Base-by-base conservation (phyloP, 1,140 invertebrate species). In the Megathymus violae region DNA sequence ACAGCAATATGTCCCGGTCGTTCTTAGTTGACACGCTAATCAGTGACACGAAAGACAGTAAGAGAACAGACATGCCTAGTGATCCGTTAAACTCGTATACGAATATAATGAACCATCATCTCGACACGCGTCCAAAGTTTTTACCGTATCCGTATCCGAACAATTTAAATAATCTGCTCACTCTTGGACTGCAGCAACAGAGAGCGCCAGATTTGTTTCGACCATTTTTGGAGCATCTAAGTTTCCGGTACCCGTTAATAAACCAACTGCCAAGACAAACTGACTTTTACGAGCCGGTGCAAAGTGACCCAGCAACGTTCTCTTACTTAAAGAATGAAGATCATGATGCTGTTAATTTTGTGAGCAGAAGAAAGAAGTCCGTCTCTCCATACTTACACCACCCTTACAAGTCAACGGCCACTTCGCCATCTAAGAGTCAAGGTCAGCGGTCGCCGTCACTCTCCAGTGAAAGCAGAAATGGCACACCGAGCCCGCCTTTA, bases 21-120 rank as follows among this genome's bases (percentile, higher is more conserved):
- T 96, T 96, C 75, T 80, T 95, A 41, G 94, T 96, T 75, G 95
- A 96, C 73, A 95, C 95, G 10, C 79, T 96, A 22, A 95, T 96
- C 58, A 95, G 94, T 82, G 93, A 91, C 22, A 81, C 87, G 9
- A 92, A 93, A 76, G 91, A 93, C 61, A 92, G 91, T 27, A 84
- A 90, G 34, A 80, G 91, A 43, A 82, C 77, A 9, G 85, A 88
- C 44, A 69, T 89, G 65, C 59, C 78, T 34, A 74, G 68, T 80
- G 91, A 78, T 63, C 78, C 67, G 54, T 47, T 91, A 25, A 80
- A 85, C 15, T 61, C 85, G 60, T 78, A 89, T 75, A 59, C 89
- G 50, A 65, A 75, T 75, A 62, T 87, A 4, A 75, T 85, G 41
- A 73, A 65, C 17, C 83, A 86, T 6, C 76, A 81, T 38, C 54